Percentiles rank a stretch among this genome's conserved stretches.
phyloP scores from a whole-genome alignment of 2,888 invertebrate genomes.

The Terebella lapidaria region DNA sequence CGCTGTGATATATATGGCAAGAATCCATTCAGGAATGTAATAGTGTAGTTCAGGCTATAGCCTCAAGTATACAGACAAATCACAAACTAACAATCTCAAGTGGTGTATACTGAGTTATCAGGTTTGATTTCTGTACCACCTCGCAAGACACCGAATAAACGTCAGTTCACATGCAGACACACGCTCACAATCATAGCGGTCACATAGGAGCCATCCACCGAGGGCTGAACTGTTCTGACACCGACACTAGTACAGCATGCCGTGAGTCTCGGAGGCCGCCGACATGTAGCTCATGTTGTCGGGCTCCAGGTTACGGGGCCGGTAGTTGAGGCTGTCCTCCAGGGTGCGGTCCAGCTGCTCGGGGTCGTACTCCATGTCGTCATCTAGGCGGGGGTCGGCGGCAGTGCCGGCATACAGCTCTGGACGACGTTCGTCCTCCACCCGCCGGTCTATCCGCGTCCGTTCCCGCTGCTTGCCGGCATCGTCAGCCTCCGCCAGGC shows the following conservation, averaged over 20 bases:
- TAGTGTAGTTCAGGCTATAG: too few relatives aligned
- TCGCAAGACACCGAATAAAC: too few relatives aligned
- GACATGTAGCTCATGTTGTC: constrained; percentile 9
- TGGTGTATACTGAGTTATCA: too few relatives aligned
- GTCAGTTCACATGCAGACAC: too few relatives aligned
- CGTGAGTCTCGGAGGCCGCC: constrained; percentile 3
- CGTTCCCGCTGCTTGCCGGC: constrained; percentile 19
- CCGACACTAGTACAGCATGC: constrained; percentile 5
- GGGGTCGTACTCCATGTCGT: constrained; percentile 9
- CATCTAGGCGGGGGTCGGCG: not conserved
- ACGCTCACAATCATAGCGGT: too few relatives aligned
- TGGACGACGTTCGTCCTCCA: constrained; percentile 19
- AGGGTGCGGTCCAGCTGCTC: constrained; percentile 12
- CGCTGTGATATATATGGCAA: too few relatives aligned
- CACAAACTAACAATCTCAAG: too few relatives aligned
- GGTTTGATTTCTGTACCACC: too few relatives aligned
- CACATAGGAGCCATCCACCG: too few relatives aligned
- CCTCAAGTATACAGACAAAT: too few relatives aligned
- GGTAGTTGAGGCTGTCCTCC: constrained; percentile 3
- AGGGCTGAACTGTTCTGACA: too few relatives aligned
- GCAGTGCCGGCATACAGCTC: constrained; percentile 7
- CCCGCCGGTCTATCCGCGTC: constrained; percentile 18
- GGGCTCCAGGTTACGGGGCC: not conserved
- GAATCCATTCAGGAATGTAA: too few relatives aligned
- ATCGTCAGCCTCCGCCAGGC: constrained; percentile 43